These are phyloP conservation scores for Prochilodus magdalenae DNA, from an alignment of 2,113 vertebrate species.

Conservation along the genomic window DNA sequence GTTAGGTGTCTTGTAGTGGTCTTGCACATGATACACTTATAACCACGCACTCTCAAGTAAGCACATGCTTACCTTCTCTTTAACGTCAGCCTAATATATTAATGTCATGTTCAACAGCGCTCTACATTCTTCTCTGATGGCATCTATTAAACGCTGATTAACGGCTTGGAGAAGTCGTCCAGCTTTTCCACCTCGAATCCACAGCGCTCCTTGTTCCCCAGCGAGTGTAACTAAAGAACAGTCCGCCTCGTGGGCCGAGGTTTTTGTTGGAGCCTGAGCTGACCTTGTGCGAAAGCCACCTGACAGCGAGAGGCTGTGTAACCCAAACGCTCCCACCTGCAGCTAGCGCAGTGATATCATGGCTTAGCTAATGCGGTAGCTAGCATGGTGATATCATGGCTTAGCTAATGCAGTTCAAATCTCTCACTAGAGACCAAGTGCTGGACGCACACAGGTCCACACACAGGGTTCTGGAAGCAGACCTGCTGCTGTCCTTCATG, in stretches of 20 bases:
- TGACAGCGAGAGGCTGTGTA: slow-evolving; percentile 52
- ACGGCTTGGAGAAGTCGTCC: not conserved
- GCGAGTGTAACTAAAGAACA: not conserved
- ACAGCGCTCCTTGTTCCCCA: not conserved
- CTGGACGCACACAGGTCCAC: not conserved
- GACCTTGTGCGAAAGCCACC: slow-evolving; percentile 56
- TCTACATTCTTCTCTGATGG: not conserved
- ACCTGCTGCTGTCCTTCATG: not conserved
- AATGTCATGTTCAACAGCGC: not conserved
- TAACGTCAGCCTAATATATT: not conserved
- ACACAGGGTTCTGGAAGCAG: not conserved
- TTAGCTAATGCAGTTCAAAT: slow-evolving; percentile 29
- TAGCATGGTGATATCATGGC: slow-evolving; percentile 61
- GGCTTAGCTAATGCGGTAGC: slow-evolving; percentile 50
- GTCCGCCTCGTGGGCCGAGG: not conserved
- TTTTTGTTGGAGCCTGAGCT: slow-evolving; percentile 38
- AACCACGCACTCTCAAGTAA: too few relatives aligned
- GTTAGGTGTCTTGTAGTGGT: too few relatives aligned
- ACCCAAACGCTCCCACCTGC: slow-evolving; percentile 70
- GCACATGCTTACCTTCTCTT: not conserved
- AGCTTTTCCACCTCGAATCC: not conserved
- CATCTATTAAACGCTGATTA: not conserved
- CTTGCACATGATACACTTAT: too few relatives aligned
- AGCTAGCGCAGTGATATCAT: slow-evolving; percentile 64
- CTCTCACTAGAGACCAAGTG: slow-evolving; percentile 59